Evolutionary conservation across 2,797 vertebrate species (phyloP).

Genomic region (Mus spretus): DNA sequence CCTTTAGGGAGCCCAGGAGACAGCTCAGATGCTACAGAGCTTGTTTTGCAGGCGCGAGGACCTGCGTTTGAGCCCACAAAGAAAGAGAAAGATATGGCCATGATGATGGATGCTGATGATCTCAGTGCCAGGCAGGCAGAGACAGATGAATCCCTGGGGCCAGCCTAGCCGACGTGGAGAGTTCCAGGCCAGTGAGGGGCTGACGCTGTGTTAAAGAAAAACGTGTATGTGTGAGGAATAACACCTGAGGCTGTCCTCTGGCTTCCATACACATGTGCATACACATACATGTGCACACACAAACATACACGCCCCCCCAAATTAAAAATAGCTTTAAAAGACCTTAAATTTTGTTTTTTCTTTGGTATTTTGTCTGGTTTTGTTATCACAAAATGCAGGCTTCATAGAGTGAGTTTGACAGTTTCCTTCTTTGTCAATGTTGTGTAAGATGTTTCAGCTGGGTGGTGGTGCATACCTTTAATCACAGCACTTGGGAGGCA

Average conservation of each 20-base stretch:
- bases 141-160: neutral
- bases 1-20: neutral
- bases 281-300: neutral
- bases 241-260: neutral
- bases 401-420: neutral
- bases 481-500: neutral
- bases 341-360: neutral
- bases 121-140: neutral
- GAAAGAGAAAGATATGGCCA: neutral
- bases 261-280: neutral
- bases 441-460: neutral
- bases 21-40: neutral
- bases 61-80: neutral
- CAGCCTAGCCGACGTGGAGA: neutral
- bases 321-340: neutral
- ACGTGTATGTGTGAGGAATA: too few species aligned
- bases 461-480: neutral
- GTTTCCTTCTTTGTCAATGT: neutral
- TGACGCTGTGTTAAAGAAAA: neutral
- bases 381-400: neutral
- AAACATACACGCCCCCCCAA: neutral
- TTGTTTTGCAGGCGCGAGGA: neutral
- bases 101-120: neutral
- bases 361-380: slow-evolving; percentile 23
- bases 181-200: neutral